Evolutionary conservation across 2,113 vertebrate species (phyloP).

Genomic region (Semicossyphus pulcher): DNA sequence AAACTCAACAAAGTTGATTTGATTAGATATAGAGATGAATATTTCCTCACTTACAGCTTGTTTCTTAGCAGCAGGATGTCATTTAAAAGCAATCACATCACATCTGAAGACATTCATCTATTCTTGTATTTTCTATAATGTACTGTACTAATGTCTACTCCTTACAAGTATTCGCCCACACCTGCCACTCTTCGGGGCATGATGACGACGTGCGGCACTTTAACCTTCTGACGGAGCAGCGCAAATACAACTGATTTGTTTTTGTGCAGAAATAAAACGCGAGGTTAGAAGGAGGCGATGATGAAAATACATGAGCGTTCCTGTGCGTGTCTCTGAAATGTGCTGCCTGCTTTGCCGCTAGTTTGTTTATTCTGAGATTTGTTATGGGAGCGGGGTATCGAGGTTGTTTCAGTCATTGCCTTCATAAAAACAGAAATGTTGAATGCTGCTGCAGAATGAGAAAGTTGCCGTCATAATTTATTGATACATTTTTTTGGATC

Average conservation of each 20-base stretch:
- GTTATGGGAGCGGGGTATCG: too few species aligned
- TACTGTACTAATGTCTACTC: too few species aligned
- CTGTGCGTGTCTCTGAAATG: background rate
- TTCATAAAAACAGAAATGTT: conserved; percentile 20
- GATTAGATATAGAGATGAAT: conserved; percentile 3
- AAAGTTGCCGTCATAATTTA: background rate
- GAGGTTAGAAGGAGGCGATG: background rate
- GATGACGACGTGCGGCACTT: background rate
- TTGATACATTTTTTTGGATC: background rate
- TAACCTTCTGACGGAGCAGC: too few species aligned
- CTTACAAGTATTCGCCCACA: background rate
- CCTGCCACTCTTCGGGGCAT: background rate
- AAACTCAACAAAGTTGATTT: background rate
- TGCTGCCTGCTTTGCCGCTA: background rate
- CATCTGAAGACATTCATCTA: background rate
- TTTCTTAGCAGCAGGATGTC: background rate
- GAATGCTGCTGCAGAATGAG: background rate
- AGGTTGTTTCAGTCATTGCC: too few species aligned
- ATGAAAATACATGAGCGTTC: background rate
- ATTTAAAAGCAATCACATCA: conserved; percentile 16
- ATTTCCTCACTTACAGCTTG: background rate
- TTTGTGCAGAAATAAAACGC: background rate
- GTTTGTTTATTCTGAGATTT: background rate
- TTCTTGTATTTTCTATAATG: conserved; percentile 4
- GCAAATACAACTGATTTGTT: background rate